Base-by-base conservation (phyloP, 2,888 invertebrate species). In the Ectemnius cavifrons region DNA sequence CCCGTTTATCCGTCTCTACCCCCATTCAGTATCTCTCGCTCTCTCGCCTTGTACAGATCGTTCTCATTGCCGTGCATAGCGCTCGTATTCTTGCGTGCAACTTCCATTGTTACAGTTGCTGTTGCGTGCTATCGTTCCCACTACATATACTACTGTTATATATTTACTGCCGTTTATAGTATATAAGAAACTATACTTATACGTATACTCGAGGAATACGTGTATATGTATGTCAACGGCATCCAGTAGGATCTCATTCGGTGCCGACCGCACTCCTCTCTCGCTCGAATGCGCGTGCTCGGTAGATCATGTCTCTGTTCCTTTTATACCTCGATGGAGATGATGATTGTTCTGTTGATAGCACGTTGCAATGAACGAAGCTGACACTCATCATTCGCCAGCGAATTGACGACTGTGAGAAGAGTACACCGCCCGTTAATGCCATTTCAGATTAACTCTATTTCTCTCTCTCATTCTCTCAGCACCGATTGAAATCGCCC, bases 21-120 rank as follows among this genome's bases (percentile, higher is more conserved):
- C 23, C 23, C 23, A 23, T 23, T 23, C 23, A 23, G 23, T 23
- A 23, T 23, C 11, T 37, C 37, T 37, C 37, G 37, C 37, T 37
- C 58, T 68, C 73, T 78, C 73, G 75, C 76, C 76, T 79, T 79
- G 80, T 77, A 83, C 70, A 79, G 68, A 79, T 83, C 75, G 72
- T 76, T 76, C 68, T 76, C 73, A 69, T 83, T 77, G 75, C 64
- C 72, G 70, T 78, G 68, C 71, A 76, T 65, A 68, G 57, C 73
- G 47, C 68, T 72, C 80, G 76, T 70, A 62, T 68, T 72, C 67
- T 72, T 68, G 71, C 52, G 37, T 77, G 71, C 76, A 64, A 61
- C 64, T 66, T 74, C 37, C 69, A 67, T 72, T 80, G 67, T 75
- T 77, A 75, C 77, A 74, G 64, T 77, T 70, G 70, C 72, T 80